Evolutionary conservation across 2,113 vertebrate species (phyloP).

Genomic region (Eptatretus burgeri): DNA sequence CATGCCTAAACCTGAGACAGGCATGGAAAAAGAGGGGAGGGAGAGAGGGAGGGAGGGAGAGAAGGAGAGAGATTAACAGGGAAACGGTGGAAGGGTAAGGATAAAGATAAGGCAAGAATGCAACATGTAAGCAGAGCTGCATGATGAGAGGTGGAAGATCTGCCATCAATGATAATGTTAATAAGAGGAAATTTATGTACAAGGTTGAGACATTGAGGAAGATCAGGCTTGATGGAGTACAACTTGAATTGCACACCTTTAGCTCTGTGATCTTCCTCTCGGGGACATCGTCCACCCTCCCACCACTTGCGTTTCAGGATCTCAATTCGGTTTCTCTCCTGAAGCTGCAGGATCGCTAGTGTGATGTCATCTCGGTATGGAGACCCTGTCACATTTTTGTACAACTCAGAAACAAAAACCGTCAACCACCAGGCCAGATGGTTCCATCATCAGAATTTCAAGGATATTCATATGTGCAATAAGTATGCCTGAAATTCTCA

Average conservation of each 20-base stretch:
- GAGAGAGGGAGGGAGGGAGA: neutral
- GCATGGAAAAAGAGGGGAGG: neutral
- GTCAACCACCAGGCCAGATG: no score
- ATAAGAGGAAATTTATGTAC: no score
- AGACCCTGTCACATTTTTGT: constrained; percentile 20
- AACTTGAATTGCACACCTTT: constrained; percentile 23
- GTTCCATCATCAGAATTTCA: no score
- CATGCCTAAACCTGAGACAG: constrained; percentile 31
- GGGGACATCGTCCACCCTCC: constrained; percentile 50
- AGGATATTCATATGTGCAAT: no score
- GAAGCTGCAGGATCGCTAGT: constrained; percentile 44
- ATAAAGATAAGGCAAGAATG: no score
- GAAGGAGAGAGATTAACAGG: neutral
- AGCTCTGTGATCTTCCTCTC: constrained; percentile 52
- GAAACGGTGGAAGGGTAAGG: neutral
- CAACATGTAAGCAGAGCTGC: no score
- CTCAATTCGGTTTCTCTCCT: constrained; percentile 58
- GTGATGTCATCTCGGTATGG: constrained; percentile 55
- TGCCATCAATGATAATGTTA: no score
- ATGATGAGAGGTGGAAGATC: no score
- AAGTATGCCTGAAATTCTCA: no score
- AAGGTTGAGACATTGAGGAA: no score
- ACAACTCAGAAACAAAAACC: no score
- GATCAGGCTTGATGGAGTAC: no score
- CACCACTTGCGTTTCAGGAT: constrained; percentile 66